Percentiles rank a stretch among this genome's conserved stretches.
Evolutionary conservation across 2,797 vertebrate species (phyloP).

Genomic region (Chrysocyon brachyurus): DNA sequence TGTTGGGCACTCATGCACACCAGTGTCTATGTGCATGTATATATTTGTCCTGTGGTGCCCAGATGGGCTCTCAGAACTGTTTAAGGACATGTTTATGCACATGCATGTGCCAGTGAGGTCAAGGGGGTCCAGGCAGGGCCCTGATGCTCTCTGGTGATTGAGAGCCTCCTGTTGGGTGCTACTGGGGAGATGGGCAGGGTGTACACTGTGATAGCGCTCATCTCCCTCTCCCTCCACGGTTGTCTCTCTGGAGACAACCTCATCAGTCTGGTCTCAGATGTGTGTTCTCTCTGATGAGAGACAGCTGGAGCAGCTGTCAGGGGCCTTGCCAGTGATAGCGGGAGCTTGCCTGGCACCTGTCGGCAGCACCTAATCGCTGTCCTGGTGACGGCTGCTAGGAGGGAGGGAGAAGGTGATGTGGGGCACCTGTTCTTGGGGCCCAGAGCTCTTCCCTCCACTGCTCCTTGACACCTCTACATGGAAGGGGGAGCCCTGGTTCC

Average conservation of each 20-base stretch:
- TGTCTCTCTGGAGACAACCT: constrained; percentile 63
- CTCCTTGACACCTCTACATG: neutral
- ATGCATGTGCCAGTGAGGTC: neutral
- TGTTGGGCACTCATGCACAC: accelerated
- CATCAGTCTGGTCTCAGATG: constrained; percentile 69
- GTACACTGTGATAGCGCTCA: neutral
- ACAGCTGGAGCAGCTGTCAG: constrained; percentile 67
- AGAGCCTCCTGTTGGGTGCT: neutral
- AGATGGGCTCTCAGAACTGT: neutral
- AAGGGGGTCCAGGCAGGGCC: neutral
- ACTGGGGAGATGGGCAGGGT: neutral
- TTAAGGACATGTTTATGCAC: neutral
- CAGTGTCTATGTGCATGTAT: neutral
- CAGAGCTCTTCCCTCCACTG: neutral
- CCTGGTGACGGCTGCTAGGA: constrained; percentile 44
- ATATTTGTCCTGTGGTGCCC: accelerated
- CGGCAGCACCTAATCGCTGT: neutral
- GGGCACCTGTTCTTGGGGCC: neutral
- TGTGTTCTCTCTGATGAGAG: constrained; percentile 59
- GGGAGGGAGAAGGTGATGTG: neutral
- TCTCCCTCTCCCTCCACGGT: neutral
- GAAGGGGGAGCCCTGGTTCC: neutral
- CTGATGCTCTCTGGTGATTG: constrained; percentile 9
- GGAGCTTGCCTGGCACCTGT: constrained; percentile 40
- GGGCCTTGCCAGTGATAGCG: neutral